These are phyloP conservation scores for Antennarius maculatus DNA, from an alignment of 2,797 vertebrate genomes.

Conservation along the genomic window DNA sequence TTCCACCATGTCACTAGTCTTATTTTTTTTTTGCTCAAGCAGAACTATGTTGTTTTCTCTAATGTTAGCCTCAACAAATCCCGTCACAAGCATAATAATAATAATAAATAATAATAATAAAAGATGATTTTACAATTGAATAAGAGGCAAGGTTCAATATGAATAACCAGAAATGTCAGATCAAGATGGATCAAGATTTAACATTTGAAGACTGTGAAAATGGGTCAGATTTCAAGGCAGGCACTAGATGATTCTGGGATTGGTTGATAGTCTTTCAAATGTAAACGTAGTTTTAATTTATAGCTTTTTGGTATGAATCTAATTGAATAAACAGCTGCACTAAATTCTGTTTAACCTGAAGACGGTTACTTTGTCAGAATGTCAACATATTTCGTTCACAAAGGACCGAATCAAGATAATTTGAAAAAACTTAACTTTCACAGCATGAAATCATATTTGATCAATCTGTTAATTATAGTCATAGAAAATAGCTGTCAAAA, in stretches of 20 bases:
- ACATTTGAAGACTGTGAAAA: constrained; percentile 2
- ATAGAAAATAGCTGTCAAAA: not conserved
- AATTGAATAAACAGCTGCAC: not conserved
- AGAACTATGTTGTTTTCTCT: constrained; percentile 33
- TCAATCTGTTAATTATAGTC: not conserved
- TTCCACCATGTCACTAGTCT: constrained; percentile 3
- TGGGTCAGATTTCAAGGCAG: not conserved
- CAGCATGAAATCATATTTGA: not conserved
- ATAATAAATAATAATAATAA: constrained; percentile 13
- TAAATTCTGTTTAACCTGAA: too few relatives aligned
- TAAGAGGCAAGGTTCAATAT: constrained; percentile 17
- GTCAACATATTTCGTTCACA: not conserved
- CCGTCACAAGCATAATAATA: constrained; percentile 38
- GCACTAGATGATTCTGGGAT: not conserved
- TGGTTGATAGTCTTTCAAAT: constrained; percentile 22
- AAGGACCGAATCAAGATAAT: not conserved
- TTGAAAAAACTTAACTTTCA: not conserved
- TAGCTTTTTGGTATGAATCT: not conserved
- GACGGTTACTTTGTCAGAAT: not conserved
- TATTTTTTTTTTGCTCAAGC: not conserved
- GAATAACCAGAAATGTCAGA: too few relatives aligned
- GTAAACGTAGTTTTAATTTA: constrained; percentile 1
- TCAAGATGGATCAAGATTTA: constrained; percentile 21
- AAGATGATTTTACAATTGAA: not conserved
- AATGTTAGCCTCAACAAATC: constrained; percentile 23